Evolutionary conservation across 2,888 invertebrate genomes (phyloP).

Genomic region (Drosophila longiperda): DNA sequence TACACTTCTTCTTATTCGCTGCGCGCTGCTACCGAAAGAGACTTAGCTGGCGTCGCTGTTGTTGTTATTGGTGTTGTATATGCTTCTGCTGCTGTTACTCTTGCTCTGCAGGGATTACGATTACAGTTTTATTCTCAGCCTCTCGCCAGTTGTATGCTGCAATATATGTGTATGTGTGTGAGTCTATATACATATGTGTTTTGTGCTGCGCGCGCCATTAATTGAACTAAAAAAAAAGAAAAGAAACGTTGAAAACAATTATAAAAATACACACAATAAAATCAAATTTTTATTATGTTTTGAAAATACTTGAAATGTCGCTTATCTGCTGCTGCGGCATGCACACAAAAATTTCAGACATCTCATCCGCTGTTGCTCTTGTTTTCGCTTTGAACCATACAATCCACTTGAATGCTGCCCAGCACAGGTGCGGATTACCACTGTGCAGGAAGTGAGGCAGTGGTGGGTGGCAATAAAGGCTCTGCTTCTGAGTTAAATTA

Average conservation of each 20-base stretch:
- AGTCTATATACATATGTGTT: conserved; percentile 36
- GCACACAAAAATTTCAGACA: conserved; percentile 35
- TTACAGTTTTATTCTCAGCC: conserved; percentile 75
- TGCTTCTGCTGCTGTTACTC: conserved; percentile 52
- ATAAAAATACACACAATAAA: conserved; percentile 79
- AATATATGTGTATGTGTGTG: conserved; percentile 54
- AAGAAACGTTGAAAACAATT: conserved; percentile 61
- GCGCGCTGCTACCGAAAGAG: conserved; percentile 60
- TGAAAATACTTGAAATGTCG: conserved; percentile 76
- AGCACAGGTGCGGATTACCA: conserved; percentile 58
- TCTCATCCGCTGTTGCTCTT: conserved; percentile 17
- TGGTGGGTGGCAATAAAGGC: conserved; percentile 3
- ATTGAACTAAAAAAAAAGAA: conserved; percentile 55
- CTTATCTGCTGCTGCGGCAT: conserved; percentile 40
- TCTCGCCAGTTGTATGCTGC: conserved; percentile 68
- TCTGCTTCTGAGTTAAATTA: conserved; percentile 25
- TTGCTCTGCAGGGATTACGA: conserved; percentile 63
- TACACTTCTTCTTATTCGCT: conserved; percentile 58
- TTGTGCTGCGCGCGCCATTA: conserved; percentile 73
- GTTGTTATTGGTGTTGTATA: conserved; percentile 51
- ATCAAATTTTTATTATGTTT: conserved; percentile 75
- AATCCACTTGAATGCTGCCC: conserved; percentile 63
- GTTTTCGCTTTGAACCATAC: conserved; percentile 32
- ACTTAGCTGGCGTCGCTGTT: conserved; percentile 54
- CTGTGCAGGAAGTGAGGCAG: not conserved